A percentile compares a stretch with the other conserved stretches of the same genome.
Conservation (phyloP, 2,797 vertebrate genomes). For the Pipistrellus nathusii region DNA sequence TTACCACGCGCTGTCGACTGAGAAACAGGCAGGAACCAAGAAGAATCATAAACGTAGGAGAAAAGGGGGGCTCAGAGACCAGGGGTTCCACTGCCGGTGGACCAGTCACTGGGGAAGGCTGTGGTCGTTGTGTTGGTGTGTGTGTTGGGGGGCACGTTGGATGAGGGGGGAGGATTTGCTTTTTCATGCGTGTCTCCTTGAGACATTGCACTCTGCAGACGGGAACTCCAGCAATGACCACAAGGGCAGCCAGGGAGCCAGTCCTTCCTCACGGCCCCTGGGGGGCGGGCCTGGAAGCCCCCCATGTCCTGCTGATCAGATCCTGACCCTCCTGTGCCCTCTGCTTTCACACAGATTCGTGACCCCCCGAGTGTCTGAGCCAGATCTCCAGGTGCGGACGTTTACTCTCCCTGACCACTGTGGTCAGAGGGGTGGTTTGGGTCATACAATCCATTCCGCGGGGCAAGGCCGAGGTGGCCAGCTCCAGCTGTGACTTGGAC, state of each 20-base stretch:
- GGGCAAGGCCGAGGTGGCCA: not conserved
- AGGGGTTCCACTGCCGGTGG: not conserved
- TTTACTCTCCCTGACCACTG: not conserved
- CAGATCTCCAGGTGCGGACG: not conserved
- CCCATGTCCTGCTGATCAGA: not conserved
- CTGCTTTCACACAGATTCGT: not conserved
- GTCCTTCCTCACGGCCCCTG: not conserved
- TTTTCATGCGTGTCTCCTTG: not conserved
- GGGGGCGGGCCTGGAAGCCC: not conserved
- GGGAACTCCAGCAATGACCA: too few relatives aligned
- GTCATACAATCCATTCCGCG: not conserved
- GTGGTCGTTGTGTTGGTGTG: not conserved
- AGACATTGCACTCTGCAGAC: not conserved
- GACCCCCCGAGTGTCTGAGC: not conserved
- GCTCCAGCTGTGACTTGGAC: not conserved
- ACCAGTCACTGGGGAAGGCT: not conserved
- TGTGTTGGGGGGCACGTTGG: too few relatives aligned
- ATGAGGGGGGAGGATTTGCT: not conserved
- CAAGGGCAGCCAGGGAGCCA: not conserved
- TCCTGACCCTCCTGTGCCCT: not conserved
- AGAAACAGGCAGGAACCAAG: not conserved
- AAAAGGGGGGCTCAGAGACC: not conserved
- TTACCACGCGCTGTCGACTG: not conserved
- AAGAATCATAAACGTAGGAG: not conserved
- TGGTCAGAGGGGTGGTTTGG: not conserved